These are phyloP conservation scores for Willisornis vidua DNA, from an alignment of 2,113 vertebrate genomes.

Conservation along the genomic window DNA sequence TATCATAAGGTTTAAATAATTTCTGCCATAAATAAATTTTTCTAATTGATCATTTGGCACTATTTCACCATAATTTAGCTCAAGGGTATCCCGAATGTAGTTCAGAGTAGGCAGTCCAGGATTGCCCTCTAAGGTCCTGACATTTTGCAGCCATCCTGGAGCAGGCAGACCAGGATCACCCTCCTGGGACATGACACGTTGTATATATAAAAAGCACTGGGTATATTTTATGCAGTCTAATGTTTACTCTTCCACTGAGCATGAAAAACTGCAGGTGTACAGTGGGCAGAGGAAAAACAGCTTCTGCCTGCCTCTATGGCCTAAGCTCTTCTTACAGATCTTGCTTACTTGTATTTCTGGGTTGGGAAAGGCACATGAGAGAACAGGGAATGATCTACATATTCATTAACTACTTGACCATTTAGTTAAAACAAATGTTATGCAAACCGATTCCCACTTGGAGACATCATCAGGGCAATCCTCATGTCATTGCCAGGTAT, in stretches of 20 bases:
- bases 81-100: not conserved
- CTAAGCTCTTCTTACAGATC: not conserved
- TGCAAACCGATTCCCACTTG: not conserved
- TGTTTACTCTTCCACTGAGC: not conserved
- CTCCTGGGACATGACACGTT: not conserved
- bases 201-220: not conserved
- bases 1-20: not conserved
- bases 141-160: not conserved
- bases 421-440: not conserved
- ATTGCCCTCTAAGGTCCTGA: not conserved
- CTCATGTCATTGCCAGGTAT: not conserved
- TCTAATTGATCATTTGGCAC: not conserved
- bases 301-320: not conserved
- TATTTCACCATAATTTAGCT: not conserved
- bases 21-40: not conserved
- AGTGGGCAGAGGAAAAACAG: not conserved
- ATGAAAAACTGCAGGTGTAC: not conserved
- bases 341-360: not conserved
- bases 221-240: not conserved
- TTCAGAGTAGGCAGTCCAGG: not conserved
- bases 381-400: not conserved
- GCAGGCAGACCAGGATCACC: not conserved
- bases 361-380: not conserved
- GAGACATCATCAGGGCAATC: not conserved
- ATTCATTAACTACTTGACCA: not conserved